Conservation (phyloP, 2,888 invertebrate species). For the Andrena flavipes region DNA sequence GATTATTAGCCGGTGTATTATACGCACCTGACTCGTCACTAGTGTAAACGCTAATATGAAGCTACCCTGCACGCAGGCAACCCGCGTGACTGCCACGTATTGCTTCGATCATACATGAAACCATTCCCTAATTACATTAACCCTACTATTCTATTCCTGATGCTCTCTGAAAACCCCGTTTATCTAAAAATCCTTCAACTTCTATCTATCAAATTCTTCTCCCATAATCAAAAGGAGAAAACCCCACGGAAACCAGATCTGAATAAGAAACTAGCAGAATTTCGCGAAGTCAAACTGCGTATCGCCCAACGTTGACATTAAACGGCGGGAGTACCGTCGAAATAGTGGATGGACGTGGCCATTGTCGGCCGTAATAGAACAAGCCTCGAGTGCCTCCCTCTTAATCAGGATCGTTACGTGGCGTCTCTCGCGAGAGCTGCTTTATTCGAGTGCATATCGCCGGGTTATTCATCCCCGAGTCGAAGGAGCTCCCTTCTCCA, state of each 20-base stretch:
- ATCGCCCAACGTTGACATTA: background rate
- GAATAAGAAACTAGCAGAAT: background rate
- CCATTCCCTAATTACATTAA: background rate
- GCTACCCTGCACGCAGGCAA: constrained; percentile 13
- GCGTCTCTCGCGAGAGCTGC: constrained; percentile 58
- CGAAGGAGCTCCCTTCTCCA: constrained; percentile 28
- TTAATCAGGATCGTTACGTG: constrained; percentile 67
- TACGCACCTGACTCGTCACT: no score
- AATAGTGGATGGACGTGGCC: background rate
- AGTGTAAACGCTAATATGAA: no score
- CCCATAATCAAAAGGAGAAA: background rate
- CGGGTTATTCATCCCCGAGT: constrained; percentile 37
- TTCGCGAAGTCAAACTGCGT: background rate
- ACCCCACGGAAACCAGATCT: background rate
- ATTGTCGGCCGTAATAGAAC: constrained; percentile 23
- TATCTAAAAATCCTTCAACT: no score
- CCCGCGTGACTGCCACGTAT: background rate
- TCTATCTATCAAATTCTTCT: no score
- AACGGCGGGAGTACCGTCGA: background rate
- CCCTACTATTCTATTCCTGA: background rate
- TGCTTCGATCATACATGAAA: background rate
- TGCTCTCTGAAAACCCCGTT: background rate
- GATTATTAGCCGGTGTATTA: no score
- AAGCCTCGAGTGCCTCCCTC: constrained; percentile 27
- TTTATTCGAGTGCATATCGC: constrained; percentile 57